A percentile compares a stretch with the other conserved stretches of the same genome.
Conservation (phyloP, 2,888 invertebrate genomes). For the Prosapia bicincta region DNA sequence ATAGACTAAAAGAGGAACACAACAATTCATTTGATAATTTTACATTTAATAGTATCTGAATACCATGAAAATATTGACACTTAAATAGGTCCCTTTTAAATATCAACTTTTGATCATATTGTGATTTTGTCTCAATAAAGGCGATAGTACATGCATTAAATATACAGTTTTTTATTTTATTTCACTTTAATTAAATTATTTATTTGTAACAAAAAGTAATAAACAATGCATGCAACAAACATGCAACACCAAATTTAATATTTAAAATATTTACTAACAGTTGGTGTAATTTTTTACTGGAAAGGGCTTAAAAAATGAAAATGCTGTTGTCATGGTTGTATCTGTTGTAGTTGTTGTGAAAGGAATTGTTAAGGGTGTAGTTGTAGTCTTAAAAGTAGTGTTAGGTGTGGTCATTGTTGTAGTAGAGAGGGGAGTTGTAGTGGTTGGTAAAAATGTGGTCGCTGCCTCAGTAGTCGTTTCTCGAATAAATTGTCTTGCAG, state of each 20-base stretch:
- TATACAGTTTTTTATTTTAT: too few species aligned
- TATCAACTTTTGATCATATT: too few species aligned
- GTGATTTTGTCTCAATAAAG: too few species aligned
- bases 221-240: background rate
- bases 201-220: too few species aligned
- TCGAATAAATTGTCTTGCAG: slow-evolving; percentile 44
- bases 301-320: slow-evolving; percentile 45
- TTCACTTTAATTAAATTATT: too few species aligned
- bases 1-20: too few species aligned
- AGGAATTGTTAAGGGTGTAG: slow-evolving; percentile 52
- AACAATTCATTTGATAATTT: too few species aligned
- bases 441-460: slow-evolving; percentile 49
- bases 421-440: slow-evolving; percentile 50
- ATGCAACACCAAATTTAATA: background rate
- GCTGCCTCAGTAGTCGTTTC: slow-evolving; percentile 47
- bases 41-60: too few species aligned
- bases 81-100: too few species aligned
- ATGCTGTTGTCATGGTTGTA: slow-evolving; percentile 38
- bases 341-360: slow-evolving; percentile 41
- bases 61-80: too few species aligned
- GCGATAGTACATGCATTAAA: too few species aligned
- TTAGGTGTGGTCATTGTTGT: slow-evolving; percentile 49
- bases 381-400: slow-evolving; percentile 49
- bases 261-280: background rate
- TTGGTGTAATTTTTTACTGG: slow-evolving; percentile 44